Conservation (phyloP, 2,888 invertebrate species). For the Aphrophora alni region DNA sequence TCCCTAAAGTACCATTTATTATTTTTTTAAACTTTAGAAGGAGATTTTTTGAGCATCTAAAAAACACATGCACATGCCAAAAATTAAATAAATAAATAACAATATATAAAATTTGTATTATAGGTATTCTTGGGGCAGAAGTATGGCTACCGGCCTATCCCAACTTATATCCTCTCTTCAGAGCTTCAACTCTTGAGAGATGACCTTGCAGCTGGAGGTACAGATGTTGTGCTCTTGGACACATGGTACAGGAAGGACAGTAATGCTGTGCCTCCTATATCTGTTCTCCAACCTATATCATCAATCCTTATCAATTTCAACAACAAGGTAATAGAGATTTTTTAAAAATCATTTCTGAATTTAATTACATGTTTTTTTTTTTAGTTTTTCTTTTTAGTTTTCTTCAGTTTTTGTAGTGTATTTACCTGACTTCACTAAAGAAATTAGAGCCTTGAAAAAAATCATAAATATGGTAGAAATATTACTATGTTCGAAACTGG, state of each 20-base stretch:
- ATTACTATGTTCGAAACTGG: no score
- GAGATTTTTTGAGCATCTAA: no score
- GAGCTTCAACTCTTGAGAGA: conserved; percentile 88
- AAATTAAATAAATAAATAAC: no score
- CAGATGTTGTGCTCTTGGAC: conserved; percentile 83
- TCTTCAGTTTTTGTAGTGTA: background rate
- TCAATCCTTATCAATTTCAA: conserved; percentile 97
- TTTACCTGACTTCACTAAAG: background rate
- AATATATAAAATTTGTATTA: no score
- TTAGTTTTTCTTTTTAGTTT: background rate
- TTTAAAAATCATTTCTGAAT: background rate
- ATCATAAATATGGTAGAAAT: no score
- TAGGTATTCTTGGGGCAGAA: conserved; percentile 95
- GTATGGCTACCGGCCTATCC: conserved; percentile 97
- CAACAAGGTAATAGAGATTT: conserved; percentile 76
- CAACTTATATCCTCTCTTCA: conserved; percentile 91
- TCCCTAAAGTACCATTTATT: no score
- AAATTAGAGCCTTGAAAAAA: no score
- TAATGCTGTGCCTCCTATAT: conserved; percentile 94
- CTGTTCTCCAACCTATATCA: conserved; percentile 95
- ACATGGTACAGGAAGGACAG: conserved; percentile 97
- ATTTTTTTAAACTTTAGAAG: no score
- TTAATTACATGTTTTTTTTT: background rate
- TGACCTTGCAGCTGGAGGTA: conserved; percentile 81
- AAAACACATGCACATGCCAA: no score